phyloP scores from a whole-genome alignment of 2,888 invertebrate species.

The Melieria omissa region DNA sequence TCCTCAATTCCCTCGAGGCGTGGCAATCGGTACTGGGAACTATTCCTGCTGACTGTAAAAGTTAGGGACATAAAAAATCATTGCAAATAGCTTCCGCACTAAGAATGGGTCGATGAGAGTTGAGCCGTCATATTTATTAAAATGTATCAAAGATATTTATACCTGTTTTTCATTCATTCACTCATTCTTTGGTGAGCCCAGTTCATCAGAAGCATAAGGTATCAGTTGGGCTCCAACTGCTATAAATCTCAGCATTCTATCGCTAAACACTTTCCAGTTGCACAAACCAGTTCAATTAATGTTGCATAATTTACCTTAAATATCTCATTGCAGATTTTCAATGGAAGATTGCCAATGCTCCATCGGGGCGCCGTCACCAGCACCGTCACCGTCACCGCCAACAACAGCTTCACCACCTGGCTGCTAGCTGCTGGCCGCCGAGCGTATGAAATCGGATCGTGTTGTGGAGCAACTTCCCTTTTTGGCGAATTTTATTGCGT shows the following conservation, averaged over 20 bases:
- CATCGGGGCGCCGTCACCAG: not conserved
- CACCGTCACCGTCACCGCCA: slow-evolving; percentile 2
- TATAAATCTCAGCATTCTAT: not conserved
- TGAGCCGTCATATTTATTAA: too few relatives aligned
- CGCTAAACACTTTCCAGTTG: too few relatives aligned
- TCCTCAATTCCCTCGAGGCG: too few relatives aligned
- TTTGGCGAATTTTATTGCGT: slow-evolving; percentile 26
- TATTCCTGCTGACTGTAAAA: too few relatives aligned
- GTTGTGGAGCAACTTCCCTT: slow-evolving; percentile 31
- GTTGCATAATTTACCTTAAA: slow-evolving; percentile 29
- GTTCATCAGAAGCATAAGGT: too few relatives aligned
- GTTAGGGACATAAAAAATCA: too few relatives aligned
- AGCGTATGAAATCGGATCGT: slow-evolving; percentile 18
- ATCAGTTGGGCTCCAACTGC: not conserved
- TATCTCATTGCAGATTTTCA: slow-evolving; percentile 1
- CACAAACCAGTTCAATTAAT: slow-evolving; percentile 27
- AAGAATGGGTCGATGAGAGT: too few relatives aligned
- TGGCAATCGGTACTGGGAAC: too few relatives aligned
- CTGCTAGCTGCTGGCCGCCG: not conserved
- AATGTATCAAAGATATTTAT: too few relatives aligned
- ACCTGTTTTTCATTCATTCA: too few relatives aligned
- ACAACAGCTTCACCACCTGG: not conserved
- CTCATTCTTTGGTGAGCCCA: too few relatives aligned
- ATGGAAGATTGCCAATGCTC: not conserved
- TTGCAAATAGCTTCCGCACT: too few relatives aligned